A percentile compares a stretch with the other conserved stretches of the same genome.
These are phyloP conservation scores for Melipona bicolor DNA, from an alignment of 2,888 invertebrate species.

Conservation along the genomic window DNA sequence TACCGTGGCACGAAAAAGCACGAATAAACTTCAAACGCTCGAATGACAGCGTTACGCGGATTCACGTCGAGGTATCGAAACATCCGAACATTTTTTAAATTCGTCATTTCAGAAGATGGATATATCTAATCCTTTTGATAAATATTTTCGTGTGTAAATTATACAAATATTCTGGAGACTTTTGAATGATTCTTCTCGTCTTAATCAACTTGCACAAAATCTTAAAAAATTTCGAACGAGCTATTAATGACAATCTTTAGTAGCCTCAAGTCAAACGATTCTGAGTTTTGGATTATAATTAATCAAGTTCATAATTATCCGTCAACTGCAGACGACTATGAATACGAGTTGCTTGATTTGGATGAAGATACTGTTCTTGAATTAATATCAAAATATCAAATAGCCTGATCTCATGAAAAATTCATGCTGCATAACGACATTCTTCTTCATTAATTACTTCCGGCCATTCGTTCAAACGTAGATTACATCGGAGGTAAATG, in stretches of 20 bases:
- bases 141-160: not conserved
- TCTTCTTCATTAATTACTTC: not conserved
- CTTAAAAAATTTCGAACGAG: too few species aligned
- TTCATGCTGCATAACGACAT: not conserved
- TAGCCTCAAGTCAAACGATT: not conserved
- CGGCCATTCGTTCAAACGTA: not conserved
- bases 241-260: not conserved
- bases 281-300: not conserved
- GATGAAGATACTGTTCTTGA: not conserved
- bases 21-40: slow-evolving; percentile 13
- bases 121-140: not conserved
- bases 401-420: not conserved
- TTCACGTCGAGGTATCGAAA: not conserved
- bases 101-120: not conserved
- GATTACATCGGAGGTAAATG: not conserved
- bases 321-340: not conserved
- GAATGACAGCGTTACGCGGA: not conserved
- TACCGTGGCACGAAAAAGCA: slow-evolving; percentile 2
- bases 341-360: not conserved
- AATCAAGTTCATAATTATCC: not conserved
- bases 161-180: too few species aligned
- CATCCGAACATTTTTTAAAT: not conserved
- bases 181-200: too few species aligned
- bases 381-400: not conserved
- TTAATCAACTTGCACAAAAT: too few species aligned